Evolutionary conservation across 2,113 vertebrate genomes (phyloP).

Genomic region (Colinus virginianus): DNA sequence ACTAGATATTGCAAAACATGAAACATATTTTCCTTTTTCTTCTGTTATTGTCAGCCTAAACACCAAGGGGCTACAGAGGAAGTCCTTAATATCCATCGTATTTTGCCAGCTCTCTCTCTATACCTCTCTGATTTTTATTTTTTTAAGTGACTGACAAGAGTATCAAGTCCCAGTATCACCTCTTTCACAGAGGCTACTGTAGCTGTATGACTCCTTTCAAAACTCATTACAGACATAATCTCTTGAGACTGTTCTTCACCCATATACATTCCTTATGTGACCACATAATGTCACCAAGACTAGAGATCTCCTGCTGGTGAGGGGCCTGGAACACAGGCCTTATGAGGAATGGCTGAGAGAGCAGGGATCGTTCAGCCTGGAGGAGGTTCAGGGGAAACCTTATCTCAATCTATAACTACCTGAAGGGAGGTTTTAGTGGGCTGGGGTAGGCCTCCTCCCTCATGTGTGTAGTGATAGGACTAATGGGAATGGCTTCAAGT

Average conservation of each 20-base stretch:
- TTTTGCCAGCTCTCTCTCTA: background rate
- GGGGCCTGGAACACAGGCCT: too few species aligned
- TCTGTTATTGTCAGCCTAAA: background rate
- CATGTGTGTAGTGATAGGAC: too few species aligned
- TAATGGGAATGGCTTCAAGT: too few species aligned
- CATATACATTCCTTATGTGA: background rate
- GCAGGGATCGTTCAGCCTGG: too few species aligned
- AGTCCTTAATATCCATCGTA: background rate
- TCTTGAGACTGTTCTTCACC: background rate
- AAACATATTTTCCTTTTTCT: rapidly evolving
- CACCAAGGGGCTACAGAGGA: background rate
- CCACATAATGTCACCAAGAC: background rate
- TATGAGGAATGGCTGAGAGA: too few species aligned
- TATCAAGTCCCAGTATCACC: background rate
- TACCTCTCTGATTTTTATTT: too few species aligned
- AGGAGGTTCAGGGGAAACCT: too few species aligned
- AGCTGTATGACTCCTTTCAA: background rate
- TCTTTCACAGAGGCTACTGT: background rate
- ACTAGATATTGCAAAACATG: background rate
- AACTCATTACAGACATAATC: background rate
- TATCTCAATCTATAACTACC: too few species aligned
- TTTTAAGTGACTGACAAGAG: background rate
- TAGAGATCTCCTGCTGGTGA: background rate
- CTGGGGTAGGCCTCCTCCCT: too few species aligned
- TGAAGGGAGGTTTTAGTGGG: too few species aligned